Evolutionary conservation across 1,140 invertebrate species (phyloP).

Genomic region (Oscheius sp.): DNA sequence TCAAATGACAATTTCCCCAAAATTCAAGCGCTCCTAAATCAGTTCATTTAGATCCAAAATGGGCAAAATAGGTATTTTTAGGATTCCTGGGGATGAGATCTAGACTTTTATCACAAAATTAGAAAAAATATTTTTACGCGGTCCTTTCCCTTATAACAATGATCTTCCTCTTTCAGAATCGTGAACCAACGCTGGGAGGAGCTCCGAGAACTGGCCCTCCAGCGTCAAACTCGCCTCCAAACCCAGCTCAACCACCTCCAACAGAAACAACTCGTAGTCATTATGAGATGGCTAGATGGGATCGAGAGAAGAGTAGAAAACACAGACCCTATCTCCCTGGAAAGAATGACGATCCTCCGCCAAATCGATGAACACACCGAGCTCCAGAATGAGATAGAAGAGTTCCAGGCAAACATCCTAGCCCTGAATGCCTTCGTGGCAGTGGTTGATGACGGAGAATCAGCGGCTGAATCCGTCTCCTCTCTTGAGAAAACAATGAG

Average conservation of each 20-base stretch:
- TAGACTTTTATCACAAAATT: too few species aligned
- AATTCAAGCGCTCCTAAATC: too few species aligned
- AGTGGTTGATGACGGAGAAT: constrained; percentile 43
- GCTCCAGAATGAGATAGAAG: constrained; percentile 52
- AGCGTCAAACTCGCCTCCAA: constrained; percentile 46
- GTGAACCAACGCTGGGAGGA: constrained; percentile 53
- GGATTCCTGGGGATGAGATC: too few species aligned
- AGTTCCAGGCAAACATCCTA: constrained; percentile 46
- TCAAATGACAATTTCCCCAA: too few species aligned
- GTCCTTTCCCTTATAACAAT: too few species aligned
- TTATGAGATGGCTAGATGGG: constrained; percentile 45
- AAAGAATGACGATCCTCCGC: constrained; percentile 26
- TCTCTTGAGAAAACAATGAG: constrained; percentile 44
- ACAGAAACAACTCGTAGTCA: constrained; percentile 42
- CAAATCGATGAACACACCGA: constrained; percentile 46
- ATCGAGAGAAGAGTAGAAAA: constrained; percentile 42
- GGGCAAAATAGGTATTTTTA: too few species aligned
- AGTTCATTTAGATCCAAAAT: too few species aligned
- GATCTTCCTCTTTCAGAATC: constrained; percentile 2
- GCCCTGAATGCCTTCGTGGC: constrained; percentile 51
- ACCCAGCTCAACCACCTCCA: constrained; percentile 47
- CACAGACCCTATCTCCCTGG: constrained; percentile 32
- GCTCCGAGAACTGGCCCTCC: constrained; percentile 49
- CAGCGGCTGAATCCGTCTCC: constrained; percentile 31
- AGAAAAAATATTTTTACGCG: too few species aligned